A percentile compares a stretch with the other conserved stretches of the same genome.
Conservation (phyloP, 2,113 vertebrate species). For the Oxyura jamaicensis region DNA sequence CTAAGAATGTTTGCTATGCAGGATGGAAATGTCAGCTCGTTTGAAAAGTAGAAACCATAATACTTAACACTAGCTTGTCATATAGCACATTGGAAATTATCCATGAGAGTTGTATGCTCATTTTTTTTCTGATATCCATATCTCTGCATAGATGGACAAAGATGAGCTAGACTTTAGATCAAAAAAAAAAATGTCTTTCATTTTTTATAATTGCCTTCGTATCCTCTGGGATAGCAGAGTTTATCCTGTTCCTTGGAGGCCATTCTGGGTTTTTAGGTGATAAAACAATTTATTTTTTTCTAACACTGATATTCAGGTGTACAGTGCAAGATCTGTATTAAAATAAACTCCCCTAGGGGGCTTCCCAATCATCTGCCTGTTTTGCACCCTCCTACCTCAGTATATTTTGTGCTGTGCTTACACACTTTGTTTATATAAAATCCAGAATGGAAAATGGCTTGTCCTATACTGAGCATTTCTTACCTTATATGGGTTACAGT, state of each 20-base stretch:
- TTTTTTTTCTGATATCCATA: neutral
- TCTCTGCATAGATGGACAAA: neutral
- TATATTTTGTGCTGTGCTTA: neutral
- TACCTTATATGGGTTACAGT: neutral
- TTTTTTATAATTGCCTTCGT: neutral
- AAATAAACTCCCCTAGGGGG: neutral
- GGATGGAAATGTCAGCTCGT: neutral
- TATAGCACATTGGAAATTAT: neutral
- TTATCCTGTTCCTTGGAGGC: neutral
- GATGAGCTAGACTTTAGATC: neutral
- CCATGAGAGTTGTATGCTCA: neutral
- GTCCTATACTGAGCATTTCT: neutral
- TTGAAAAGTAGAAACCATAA: neutral
- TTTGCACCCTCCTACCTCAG: neutral
- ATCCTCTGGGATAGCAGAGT: neutral
- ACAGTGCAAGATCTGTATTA: neutral
- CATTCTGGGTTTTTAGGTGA: neutral
- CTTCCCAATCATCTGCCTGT: neutral
- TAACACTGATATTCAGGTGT: neutral
- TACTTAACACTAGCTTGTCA: neutral
- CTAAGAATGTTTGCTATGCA: neutral
- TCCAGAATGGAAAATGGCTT: neutral
- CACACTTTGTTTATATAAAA: neutral
- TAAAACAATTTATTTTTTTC: slow-evolving; percentile 10
- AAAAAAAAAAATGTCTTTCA: neutral